Percentiles rank a stretch among this genome's conserved stretches.
These are phyloP conservation scores for Liopterus haemorrhoidalis DNA, from an alignment of 2,888 invertebrate genomes.

Conservation along the genomic window DNA sequence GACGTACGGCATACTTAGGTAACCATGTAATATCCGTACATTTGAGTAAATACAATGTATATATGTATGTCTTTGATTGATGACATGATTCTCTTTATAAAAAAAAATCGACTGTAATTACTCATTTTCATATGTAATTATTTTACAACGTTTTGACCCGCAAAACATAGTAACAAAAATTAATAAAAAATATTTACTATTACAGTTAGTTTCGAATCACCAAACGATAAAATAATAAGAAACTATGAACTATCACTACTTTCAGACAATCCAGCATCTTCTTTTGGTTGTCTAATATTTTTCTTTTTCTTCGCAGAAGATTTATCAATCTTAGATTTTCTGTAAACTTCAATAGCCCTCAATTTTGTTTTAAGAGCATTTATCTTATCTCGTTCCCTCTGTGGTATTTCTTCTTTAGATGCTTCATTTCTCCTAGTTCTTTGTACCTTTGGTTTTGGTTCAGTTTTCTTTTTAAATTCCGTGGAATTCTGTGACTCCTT, in stretches of 20 bases:
- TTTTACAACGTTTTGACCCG: too few relatives aligned
- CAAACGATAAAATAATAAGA: constrained; percentile 10
- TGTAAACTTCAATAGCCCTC: constrained; percentile 68
- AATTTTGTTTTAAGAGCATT: constrained; percentile 62
- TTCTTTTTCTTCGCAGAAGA: constrained; percentile 50
- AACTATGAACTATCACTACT: constrained; percentile 54
- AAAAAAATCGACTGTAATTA: too few relatives aligned
- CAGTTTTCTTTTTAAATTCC: constrained; percentile 32
- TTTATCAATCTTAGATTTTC: constrained; percentile 60
- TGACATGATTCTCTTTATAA: too few relatives aligned
- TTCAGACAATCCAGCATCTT: constrained; percentile 63
- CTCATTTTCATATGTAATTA: too few relatives aligned
- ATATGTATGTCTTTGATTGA: too few relatives aligned
- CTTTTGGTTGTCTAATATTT: constrained; percentile 47
- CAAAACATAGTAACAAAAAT: too few relatives aligned
- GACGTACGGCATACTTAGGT: too few relatives aligned
- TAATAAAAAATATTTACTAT: too few relatives aligned
- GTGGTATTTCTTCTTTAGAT: constrained; percentile 62
- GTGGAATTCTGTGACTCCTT: too few relatives aligned
- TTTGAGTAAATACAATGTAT: too few relatives aligned
- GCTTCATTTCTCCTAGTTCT: constrained; percentile 19
- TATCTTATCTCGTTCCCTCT: constrained; percentile 61
- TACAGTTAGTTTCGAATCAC: too few relatives aligned
- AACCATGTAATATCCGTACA: too few relatives aligned
- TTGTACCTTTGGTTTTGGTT: constrained; percentile 32